These are phyloP conservation scores for Hoplostethus atlanticus DNA, from an alignment of 2,797 vertebrate genomes.

Conservation along the genomic window DNA sequence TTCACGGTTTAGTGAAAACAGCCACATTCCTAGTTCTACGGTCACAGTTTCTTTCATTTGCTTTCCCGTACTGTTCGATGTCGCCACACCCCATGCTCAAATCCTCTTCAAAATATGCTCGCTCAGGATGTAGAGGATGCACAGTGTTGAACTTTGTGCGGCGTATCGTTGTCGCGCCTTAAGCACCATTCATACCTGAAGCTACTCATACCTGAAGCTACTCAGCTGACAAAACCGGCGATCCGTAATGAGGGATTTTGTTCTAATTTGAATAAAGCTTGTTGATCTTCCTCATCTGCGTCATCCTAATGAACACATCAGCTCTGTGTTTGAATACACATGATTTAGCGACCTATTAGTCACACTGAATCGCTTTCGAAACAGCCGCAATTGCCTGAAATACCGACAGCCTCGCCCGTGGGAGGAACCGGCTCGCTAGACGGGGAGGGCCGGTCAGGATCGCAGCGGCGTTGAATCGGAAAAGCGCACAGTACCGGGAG, in stretches of 20 bases:
- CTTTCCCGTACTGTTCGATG: too few relatives aligned
- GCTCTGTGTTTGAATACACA: constrained; percentile 20
- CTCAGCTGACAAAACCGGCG: background rate
- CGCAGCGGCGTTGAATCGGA: constrained; percentile 36
- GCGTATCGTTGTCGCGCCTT: too few relatives aligned
- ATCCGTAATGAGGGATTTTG: constrained; percentile 2
- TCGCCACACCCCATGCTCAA: too few relatives aligned
- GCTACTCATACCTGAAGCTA: background rate
- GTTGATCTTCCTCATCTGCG: constrained; percentile 14
- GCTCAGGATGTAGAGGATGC: too few relatives aligned
- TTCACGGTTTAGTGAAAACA: background rate
- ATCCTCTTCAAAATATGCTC: too few relatives aligned
- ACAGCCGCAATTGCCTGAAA: constrained; percentile 43
- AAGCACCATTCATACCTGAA: background rate
- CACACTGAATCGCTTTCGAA: constrained; percentile 24
- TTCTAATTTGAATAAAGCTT: constrained; percentile 19
- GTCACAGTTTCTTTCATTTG: too few relatives aligned
- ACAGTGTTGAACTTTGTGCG: too few relatives aligned
- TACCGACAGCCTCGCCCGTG: constrained; percentile 11
- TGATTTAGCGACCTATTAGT: constrained; percentile 37
- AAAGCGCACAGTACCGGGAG: background rate
- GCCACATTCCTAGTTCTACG: too few relatives aligned
- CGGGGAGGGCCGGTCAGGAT: constrained; percentile 13
- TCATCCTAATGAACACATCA: constrained; percentile 39
- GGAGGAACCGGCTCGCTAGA: constrained; percentile 14